Evolutionary conservation across 2,888 invertebrate species (phyloP).

Genomic region (Heteromurus nitidus): DNA sequence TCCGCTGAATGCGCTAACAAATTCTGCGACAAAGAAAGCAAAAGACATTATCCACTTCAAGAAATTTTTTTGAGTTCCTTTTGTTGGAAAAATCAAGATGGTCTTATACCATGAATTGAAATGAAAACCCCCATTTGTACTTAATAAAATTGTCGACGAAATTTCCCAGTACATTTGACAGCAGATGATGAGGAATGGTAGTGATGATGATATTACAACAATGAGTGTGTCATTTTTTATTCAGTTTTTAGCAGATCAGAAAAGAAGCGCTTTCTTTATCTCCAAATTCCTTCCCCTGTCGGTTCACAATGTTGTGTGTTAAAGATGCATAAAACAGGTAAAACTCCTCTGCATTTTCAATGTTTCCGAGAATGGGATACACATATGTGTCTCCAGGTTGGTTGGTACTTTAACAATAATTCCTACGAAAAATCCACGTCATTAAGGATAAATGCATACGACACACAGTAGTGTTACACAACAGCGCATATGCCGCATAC

Average conservation of each 20-base stretch:
- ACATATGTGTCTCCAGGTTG: conserved; percentile 10
- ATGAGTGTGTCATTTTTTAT: conserved; percentile 13
- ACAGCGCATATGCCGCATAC: too few species aligned
- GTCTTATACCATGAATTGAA: too few species aligned
- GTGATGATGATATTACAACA: conserved; percentile 5
- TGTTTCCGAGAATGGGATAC: not conserved
- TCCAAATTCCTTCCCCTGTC: not conserved
- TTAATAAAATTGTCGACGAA: conserved; percentile 17
- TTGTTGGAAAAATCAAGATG: too few species aligned
- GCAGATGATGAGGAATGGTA: conserved; percentile 9
- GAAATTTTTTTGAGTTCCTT: too few species aligned
- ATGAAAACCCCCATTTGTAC: not conserved
- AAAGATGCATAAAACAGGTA: not conserved
- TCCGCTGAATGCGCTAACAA: too few species aligned
- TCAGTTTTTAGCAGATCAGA: not conserved
- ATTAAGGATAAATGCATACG: conserved; percentile 28
- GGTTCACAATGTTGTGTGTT: conserved; percentile 2
- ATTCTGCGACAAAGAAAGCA: too few species aligned
- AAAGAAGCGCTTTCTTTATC: conserved; percentile 9
- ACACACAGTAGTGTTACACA: conserved; percentile 32
- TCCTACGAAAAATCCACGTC: conserved; percentile 37
- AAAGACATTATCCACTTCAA: too few species aligned
- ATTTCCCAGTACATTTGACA: conserved; percentile 23
- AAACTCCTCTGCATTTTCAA: not conserved
- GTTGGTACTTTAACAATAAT: conserved; percentile 22